These are phyloP conservation scores for Trissoscelio sp. DNA, from an alignment of 2,888 invertebrate genomes.

Conservation along the genomic window DNA sequence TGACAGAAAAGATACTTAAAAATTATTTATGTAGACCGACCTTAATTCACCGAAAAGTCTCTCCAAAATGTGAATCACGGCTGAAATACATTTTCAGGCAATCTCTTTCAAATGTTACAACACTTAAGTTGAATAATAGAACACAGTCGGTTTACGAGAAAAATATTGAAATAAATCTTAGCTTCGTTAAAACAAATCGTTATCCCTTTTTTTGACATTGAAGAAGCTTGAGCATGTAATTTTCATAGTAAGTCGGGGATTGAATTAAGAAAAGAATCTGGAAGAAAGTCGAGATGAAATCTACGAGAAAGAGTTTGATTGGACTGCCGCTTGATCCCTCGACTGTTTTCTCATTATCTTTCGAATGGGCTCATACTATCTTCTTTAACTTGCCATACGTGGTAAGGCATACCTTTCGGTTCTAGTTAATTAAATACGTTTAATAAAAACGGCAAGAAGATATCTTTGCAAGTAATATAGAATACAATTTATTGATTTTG, in stretches of 20 bases:
- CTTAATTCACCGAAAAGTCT: constrained; percentile 5
- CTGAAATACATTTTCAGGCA: constrained; percentile 2
- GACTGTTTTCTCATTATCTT: constrained; percentile 50
- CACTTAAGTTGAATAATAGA: background rate
- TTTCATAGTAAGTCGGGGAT: constrained; percentile 31
- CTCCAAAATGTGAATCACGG: constrained; percentile 7
- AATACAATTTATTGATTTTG: background rate
- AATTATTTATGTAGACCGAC: constrained; percentile 32
- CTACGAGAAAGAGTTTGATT: constrained; percentile 44
- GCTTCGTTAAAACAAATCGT: background rate
- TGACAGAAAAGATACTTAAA: constrained; percentile 17
- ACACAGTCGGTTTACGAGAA: background rate
- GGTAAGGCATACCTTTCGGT: background rate
- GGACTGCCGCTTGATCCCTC: constrained; percentile 41
- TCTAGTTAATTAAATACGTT: constrained; percentile 22
- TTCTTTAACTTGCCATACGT: constrained; percentile 47
- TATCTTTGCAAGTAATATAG: background rate
- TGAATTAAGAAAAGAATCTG: constrained; percentile 28
- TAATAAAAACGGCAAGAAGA: too few species aligned
- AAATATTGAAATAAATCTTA: background rate
- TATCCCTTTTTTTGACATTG: background rate
- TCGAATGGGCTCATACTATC: constrained; percentile 30
- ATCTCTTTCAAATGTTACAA: background rate
- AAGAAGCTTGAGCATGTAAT: constrained; percentile 21
- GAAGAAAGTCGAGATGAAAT: constrained; percentile 29